A percentile compares a stretch with the other conserved stretches of the same genome.
Evolutionary conservation across 1,140 invertebrate species (phyloP).

Genomic region (Gryon sp.): DNA sequence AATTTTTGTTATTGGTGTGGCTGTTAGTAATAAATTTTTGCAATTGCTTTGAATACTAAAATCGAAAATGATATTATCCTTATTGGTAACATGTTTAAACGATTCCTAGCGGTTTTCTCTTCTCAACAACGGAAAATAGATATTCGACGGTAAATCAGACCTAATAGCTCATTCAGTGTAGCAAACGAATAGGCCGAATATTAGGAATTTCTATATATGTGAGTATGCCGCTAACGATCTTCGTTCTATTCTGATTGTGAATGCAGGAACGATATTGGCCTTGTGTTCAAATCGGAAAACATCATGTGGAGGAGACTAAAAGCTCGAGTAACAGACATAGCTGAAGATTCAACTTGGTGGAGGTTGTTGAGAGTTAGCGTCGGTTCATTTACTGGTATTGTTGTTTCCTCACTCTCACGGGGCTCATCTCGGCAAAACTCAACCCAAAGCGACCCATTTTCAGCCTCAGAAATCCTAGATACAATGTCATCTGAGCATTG

Average conservation of each 20-base stretch:
- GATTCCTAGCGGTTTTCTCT: constrained; percentile 11
- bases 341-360: constrained; percentile 54
- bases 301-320: constrained; percentile 48
- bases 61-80: constrained; percentile 11
- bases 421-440: constrained; percentile 46
- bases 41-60: constrained; percentile 21
- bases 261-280: constrained; percentile 53
- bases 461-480: constrained; percentile 35
- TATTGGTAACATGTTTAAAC: constrained; percentile 13
- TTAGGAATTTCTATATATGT: constrained; percentile 60
- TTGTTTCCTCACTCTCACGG: constrained; percentile 59
- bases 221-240: constrained; percentile 26
- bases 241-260: constrained; percentile 38
- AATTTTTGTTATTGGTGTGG: too few species aligned
- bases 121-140: constrained; percentile 34
- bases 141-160: constrained; percentile 42
- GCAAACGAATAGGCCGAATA: constrained; percentile 58
- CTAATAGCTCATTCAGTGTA: constrained; percentile 66
- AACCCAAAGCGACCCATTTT: constrained; percentile 47
- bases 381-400: constrained; percentile 74
- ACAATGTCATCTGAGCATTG: constrained; percentile 32
- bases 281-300: constrained; percentile 26
- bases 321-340: constrained; percentile 67
- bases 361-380: constrained; percentile 67
- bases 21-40: too few species aligned